Evolutionary conservation across 2,888 invertebrate genomes (phyloP).

Genomic region (Tetragnatha montana): DNA sequence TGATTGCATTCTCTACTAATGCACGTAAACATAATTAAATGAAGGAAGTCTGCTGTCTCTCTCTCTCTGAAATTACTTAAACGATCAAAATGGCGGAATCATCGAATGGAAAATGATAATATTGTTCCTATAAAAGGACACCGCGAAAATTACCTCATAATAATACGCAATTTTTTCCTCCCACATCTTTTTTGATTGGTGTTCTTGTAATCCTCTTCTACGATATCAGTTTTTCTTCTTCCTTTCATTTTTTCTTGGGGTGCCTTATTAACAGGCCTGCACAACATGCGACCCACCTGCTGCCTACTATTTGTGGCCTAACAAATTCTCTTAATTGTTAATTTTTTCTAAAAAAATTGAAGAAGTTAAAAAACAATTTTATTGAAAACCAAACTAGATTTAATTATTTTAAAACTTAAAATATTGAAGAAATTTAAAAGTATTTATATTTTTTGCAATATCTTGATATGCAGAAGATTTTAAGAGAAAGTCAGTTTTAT

Average conservation of each 20-base stretch:
- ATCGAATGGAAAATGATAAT: constrained; percentile 50
- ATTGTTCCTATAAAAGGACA: constrained; percentile 36
- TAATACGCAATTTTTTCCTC: constrained; percentile 7
- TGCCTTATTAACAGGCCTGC: too few relatives aligned
- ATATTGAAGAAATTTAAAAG: too few relatives aligned
- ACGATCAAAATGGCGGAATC: constrained; percentile 60
- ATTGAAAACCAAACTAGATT: too few relatives aligned
- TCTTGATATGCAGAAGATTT: too few relatives aligned
- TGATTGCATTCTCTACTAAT: constrained; percentile 66
- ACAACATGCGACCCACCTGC: too few relatives aligned
- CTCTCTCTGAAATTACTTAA: constrained; percentile 62
- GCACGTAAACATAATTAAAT: constrained; percentile 68
- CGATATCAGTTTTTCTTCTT: background rate
- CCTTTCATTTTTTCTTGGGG: background rate
- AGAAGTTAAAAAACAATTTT: too few relatives aligned
- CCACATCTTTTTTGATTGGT: background rate
- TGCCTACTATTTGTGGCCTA: too few relatives aligned
- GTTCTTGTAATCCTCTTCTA: background rate
- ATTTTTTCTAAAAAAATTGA: too few relatives aligned
- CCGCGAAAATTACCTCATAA: constrained; percentile 28
- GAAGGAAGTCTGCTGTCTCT: constrained; percentile 53
- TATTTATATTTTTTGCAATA: too few relatives aligned
- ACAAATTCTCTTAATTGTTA: too few relatives aligned
- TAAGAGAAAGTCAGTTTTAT: too few relatives aligned
- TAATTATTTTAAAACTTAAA: too few relatives aligned